These are phyloP conservation scores for Corythucha ciliata DNA, from an alignment of 2,888 invertebrate species.

Conservation along the genomic window DNA sequence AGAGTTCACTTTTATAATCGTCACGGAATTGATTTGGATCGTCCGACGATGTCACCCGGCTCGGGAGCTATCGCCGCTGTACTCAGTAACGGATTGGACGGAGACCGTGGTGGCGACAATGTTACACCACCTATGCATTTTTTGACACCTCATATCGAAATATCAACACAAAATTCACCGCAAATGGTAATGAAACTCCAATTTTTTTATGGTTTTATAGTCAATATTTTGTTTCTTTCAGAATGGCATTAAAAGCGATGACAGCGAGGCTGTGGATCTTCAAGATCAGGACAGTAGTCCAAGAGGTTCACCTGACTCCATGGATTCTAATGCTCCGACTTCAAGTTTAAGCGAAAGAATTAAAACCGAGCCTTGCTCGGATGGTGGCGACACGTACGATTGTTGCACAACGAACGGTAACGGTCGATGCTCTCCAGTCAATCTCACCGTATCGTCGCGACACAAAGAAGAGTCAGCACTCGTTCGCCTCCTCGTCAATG, in stretches of 20 bases:
- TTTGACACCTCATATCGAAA: slow-evolving; percentile 82
- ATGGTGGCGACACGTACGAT: neutral
- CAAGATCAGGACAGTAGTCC: slow-evolving; percentile 37
- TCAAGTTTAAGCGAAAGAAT: slow-evolving; percentile 22
- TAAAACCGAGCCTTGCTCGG: slow-evolving; percentile 14
- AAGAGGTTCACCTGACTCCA: slow-evolving; percentile 70
- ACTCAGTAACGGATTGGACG: slow-evolving; percentile 58
- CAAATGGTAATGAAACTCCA: slow-evolving; percentile 14
- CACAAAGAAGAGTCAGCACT: slow-evolving; percentile 19
- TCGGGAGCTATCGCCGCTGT: too few species aligned
- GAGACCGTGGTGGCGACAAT: slow-evolving; percentile 78
- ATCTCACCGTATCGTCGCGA: slow-evolving; percentile 14
- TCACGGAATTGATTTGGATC: slow-evolving; percentile 82
- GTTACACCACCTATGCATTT: slow-evolving; percentile 87
- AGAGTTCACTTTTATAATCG: slow-evolving; percentile 83
- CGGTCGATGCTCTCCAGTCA: slow-evolving; percentile 18
- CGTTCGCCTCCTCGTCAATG: slow-evolving; percentile 18
- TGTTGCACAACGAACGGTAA: neutral
- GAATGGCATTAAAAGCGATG: slow-evolving; percentile 16
- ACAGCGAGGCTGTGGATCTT: too few species aligned
- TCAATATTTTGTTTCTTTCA: neutral
- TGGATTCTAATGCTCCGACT: slow-evolving; percentile 57
- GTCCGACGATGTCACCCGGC: too few species aligned
- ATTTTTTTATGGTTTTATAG: neutral
- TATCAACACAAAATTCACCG: slow-evolving; percentile 70